These are phyloP conservation scores for Megaleporinus macrocephalus DNA, from an alignment of 2,113 vertebrate genomes.

Conservation along the genomic window DNA sequence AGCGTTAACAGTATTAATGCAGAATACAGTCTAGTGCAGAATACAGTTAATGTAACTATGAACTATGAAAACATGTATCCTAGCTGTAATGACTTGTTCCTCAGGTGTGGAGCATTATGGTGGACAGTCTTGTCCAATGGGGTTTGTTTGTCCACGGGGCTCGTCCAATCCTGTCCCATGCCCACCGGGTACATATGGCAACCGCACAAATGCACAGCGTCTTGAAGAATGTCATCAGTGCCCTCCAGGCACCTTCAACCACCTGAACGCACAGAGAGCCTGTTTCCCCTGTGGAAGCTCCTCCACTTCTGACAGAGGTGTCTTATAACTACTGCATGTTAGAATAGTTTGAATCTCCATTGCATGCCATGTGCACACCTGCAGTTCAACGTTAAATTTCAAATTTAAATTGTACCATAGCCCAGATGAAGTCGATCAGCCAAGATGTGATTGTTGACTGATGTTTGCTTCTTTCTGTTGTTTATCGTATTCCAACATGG, in stretches of 20 bases:
- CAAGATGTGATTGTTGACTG: background rate
- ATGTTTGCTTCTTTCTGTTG: too few species aligned
- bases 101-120: conserved; percentile 81
- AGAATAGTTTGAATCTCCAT: background rate
- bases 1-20: too few species aligned
- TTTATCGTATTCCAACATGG: too few species aligned
- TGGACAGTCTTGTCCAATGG: conserved; percentile 78
- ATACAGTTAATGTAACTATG: too few species aligned
- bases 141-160: conserved; percentile 82
- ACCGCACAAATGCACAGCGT: conserved; percentile 63
- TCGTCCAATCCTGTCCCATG: conserved; percentile 79
- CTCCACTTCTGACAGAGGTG: conserved; percentile 83
- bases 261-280: conserved; percentile 80
- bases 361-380: background rate
- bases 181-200: conserved; percentile 82
- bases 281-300: conserved; percentile 91
- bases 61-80: background rate
- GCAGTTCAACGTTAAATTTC: background rate
- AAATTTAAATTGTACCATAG: background rate
- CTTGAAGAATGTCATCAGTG: conserved; percentile 81
- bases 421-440: background rate
- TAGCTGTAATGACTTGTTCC: background rate
- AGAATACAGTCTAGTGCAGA: too few species aligned
- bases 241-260: conserved; percentile 85
- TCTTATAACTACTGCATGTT: conserved; percentile 37